Evolutionary conservation across 2,797 vertebrate species (phyloP), one percentile per base, ranked within the genome.

Genomic region (Amazonetta brasiliensis): DNA sequence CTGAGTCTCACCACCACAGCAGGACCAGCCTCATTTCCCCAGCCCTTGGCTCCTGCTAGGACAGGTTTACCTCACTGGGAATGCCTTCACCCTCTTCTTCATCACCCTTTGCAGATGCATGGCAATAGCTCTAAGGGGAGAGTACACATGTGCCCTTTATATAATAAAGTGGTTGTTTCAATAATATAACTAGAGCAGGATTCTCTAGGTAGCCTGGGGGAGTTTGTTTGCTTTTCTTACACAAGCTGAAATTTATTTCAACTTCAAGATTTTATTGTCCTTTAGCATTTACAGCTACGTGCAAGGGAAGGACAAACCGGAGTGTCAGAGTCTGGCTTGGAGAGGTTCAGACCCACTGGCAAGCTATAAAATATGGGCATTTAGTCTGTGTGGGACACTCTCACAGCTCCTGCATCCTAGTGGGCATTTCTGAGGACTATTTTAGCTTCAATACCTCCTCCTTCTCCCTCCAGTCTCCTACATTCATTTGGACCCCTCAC

Each of bases 191-290:
- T 21, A 69, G 6, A 94, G 20, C 59, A 69, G 21, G 71, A 63
- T 71, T 94, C 59, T 87, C 55, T 50, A 84, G 78, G 75, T 74
- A 90, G 91, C 87, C 87, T 46, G 50, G 23, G 72, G 94, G 75
- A n/a, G 3, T 54, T 87, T 91, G 60, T 77, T 95, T 80, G 43
- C 76, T 93, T 96, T 85, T 66, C 56, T 84, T 83, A 55, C 15
- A 28, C 62, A 87, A 89, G 68, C 69, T 83, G 50, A 78, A 96
- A 93, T 76, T 43, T 85, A 55, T 94, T 95, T 93, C 84, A 92
- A 18, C 39, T 55, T 89, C 11, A 67, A 11, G n/a, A 87, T 90
- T 87, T 89, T 60, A 63, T 79, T 60, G 87, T n/a, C 10, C 59
- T 25, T 21, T 1, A 0, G 46, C 35, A 62, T 46, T 92, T 73